Conservation (phyloP, 2,888 invertebrate genomes). For the Ormyrus thymus region DNA sequence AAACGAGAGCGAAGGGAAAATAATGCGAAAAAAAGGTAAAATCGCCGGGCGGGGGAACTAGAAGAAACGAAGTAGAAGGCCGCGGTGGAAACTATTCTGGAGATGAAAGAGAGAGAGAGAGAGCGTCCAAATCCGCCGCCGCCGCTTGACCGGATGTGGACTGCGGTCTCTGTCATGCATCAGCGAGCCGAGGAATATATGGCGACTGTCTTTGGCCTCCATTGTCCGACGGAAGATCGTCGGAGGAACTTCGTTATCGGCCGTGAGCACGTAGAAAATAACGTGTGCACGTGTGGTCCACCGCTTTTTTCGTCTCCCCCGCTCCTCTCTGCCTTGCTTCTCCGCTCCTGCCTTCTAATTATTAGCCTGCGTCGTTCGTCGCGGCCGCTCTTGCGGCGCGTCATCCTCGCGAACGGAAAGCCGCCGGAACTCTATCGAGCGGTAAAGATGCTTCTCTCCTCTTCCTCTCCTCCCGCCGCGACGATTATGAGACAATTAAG, state of each 20-base stretch:
- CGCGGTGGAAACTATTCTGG: neutral
- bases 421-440: neutral
- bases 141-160: slow-evolving; percentile 71
- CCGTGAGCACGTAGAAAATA: slow-evolving; percentile 8
- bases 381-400: slow-evolving; percentile 4
- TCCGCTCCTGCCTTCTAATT: too few relatives aligned
- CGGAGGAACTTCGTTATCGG: slow-evolving; percentile 26
- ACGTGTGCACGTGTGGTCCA: slow-evolving; percentile 25
- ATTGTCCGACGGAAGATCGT: slow-evolving; percentile 24
- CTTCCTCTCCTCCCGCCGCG: neutral
- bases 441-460: neutral
- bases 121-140: slow-evolving; percentile 62
- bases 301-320: neutral
- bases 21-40: too few relatives aligned
- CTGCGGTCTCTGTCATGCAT: slow-evolving; percentile 74
- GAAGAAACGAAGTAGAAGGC: slow-evolving; percentile 11
- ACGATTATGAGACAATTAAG: slow-evolving; percentile 35
- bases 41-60: neutral
- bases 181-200: slow-evolving; percentile 61
- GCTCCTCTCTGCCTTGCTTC: neutral
- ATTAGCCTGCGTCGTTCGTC: neutral
- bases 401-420: slow-evolving; percentile 29
- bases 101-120: slow-evolving; percentile 54
- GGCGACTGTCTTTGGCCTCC: slow-evolving; percentile 20
- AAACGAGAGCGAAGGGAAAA: too few relatives aligned